phyloP scores from a whole-genome alignment of 1,140 invertebrate species.

The Dolichoris vasculosae region DNA sequence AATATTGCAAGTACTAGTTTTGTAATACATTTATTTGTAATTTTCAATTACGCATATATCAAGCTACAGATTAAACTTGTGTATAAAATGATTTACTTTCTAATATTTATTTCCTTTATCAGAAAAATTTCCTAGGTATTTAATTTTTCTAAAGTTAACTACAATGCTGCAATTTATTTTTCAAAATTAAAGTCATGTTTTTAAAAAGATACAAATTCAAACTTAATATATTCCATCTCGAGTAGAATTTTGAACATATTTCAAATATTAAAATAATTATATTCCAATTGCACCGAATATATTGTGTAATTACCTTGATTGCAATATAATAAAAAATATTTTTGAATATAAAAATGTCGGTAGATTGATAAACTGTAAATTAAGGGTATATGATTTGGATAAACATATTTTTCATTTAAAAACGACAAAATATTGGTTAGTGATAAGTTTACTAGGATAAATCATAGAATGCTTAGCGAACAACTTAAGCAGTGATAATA shows the following conservation, averaged over 20 bases:
- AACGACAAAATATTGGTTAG: background rate
- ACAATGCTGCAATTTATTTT: background rate
- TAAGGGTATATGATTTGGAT: too few relatives aligned
- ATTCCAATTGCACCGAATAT: too few relatives aligned
- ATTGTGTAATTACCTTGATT: too few relatives aligned
- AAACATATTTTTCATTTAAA: background rate
- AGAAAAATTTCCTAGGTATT: background rate
- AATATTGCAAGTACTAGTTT: background rate
- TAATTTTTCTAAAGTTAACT: background rate
- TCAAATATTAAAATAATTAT: too few relatives aligned
- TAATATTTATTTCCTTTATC: background rate
- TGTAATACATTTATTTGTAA: background rate
- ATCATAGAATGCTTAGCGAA: background rate
- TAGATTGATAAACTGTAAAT: too few relatives aligned
- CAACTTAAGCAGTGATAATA: background rate
- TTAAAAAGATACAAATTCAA: background rate
- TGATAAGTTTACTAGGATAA: background rate
- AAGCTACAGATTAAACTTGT: background rate
- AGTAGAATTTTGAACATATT: too few relatives aligned
- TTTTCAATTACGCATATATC: constrained; percentile 6
- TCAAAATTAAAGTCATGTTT: background rate
- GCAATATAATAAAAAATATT: too few relatives aligned
- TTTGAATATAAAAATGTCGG: too few relatives aligned
- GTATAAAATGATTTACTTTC: background rate
- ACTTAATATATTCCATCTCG: too few relatives aligned